phyloP scores from a whole-genome alignment of 2,113 vertebrate genomes.

The Sminthopsis crassicaudata region DNA sequence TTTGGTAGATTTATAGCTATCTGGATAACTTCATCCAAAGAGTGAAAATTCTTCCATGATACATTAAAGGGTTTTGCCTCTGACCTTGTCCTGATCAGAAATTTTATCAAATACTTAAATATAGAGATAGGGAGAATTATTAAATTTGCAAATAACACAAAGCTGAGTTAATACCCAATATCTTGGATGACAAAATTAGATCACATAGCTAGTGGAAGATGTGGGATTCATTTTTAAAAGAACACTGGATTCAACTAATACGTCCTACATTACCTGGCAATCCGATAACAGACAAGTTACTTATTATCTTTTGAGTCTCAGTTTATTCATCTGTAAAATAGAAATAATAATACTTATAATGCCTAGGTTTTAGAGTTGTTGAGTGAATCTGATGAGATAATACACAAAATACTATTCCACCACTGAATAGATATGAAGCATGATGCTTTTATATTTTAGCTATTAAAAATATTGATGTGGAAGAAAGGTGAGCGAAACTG shows the following conservation, averaged over 20 bases:
- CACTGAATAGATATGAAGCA: background rate
- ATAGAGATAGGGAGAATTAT: background rate
- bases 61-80: background rate
- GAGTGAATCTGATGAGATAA: background rate
- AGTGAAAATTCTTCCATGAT: background rate
- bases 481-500: background rate
- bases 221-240: background rate
- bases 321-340: conserved; percentile 7
- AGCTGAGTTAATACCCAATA: background rate
- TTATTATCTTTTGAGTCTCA: background rate
- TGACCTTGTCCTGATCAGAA: background rate
- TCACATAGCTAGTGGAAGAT: background rate
- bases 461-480: background rate
- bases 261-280: background rate
- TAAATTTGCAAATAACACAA: background rate
- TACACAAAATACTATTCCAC: background rate
- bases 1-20: background rate
- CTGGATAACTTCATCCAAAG: background rate
- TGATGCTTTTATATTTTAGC: background rate
- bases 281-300: background rate
- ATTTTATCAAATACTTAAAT: background rate
- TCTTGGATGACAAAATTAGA: background rate
- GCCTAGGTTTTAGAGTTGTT: background rate
- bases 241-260: background rate
- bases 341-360: background rate